A percentile compares a stretch with the other conserved stretches of the same genome.
phyloP scores from a whole-genome alignment of 2,113 vertebrate species.

The Condylura cristata region DNA sequence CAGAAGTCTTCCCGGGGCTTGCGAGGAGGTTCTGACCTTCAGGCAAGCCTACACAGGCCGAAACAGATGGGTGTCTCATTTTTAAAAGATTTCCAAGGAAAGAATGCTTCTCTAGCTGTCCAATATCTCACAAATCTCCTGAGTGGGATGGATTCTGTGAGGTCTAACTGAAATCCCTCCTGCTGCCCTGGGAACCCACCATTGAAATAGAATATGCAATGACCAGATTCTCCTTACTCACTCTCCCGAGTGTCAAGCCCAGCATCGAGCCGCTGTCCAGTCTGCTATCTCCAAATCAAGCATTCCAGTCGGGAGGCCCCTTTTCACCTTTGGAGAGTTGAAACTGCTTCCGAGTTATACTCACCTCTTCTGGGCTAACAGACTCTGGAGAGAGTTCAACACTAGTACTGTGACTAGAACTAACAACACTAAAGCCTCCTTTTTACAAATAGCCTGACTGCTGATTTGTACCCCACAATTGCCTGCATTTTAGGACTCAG shows the following conservation, averaged over 20 bases:
- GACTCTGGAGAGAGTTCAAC: background rate
- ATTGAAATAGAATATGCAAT: background rate
- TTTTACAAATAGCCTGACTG: background rate
- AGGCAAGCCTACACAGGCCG: background rate
- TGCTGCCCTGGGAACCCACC: background rate
- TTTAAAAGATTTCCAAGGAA: background rate
- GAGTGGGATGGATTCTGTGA: background rate
- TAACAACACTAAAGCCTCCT: background rate
- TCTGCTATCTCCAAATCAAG: background rate
- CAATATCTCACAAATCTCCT: conserved; percentile 33
- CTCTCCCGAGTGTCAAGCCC: background rate
- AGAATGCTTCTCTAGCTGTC: background rate
- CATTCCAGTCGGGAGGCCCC: background rate
- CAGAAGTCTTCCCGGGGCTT: background rate
- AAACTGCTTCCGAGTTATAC: background rate
- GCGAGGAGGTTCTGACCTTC: background rate
- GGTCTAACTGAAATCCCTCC: conserved; percentile 42
- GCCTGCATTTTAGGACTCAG: background rate
- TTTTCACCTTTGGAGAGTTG: background rate
- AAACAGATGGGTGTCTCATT: background rate
- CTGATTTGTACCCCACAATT: background rate
- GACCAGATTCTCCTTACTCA: background rate
- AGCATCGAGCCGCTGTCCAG: background rate
- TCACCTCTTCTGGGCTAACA: background rate
- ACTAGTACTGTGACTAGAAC: too few relatives aligned